Evolutionary conservation across 1,140 invertebrate genomes (phyloP).

Genomic region (Berghia stephanieae): DNA sequence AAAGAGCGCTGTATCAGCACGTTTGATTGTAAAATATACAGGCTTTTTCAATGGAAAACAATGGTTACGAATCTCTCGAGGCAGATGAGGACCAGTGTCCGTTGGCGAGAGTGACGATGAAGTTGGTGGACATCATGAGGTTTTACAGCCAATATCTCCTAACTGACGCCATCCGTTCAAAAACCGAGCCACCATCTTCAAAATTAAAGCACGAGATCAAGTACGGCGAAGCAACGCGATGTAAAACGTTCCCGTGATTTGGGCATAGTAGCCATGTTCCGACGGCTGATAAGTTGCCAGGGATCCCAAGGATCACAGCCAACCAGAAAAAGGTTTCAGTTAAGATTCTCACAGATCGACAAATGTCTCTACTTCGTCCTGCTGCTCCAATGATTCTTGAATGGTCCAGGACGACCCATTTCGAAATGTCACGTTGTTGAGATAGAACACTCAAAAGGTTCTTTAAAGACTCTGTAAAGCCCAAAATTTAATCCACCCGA

Average conservation of each 20-base stretch:
- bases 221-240: constrained; percentile 38
- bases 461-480: no score
- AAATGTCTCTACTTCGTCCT: no score
- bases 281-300: constrained; percentile 41
- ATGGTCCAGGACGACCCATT: no score
- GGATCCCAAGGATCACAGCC: constrained; percentile 36
- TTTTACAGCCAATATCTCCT: neutral
- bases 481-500: no score
- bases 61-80: constrained; percentile 46
- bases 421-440: no score
- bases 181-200: constrained; percentile 38
- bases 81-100: constrained; percentile 47
- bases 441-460: no score
- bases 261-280: constrained; percentile 41
- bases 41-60: constrained; percentile 41
- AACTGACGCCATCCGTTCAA: constrained; percentile 14
- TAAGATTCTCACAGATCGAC: no score
- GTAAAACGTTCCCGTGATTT: constrained; percentile 40
- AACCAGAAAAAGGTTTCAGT: constrained; percentile 45
- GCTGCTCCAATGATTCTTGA: no score
- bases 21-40: neutral
- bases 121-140: constrained; percentile 38
- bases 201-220: constrained; percentile 32
- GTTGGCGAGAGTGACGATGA: constrained; percentile 41
- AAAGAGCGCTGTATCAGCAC: constrained; percentile 22